These are phyloP conservation scores for Allobates femoralis DNA, from an alignment of 2,797 vertebrate genomes.

Conservation along the genomic window DNA sequence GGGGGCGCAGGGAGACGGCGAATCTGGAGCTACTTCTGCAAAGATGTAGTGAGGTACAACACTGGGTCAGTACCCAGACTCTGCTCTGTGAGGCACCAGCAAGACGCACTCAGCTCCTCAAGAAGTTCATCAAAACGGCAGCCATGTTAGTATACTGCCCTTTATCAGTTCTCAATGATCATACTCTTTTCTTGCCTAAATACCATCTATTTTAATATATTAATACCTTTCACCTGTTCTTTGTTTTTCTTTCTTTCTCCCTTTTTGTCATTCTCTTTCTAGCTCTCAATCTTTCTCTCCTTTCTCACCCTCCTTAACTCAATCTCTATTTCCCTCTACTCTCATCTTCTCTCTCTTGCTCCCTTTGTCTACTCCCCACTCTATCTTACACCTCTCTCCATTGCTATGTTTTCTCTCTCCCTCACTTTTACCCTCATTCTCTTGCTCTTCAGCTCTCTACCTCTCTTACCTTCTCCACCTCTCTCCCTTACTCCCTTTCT, in stretches of 20 bases:
- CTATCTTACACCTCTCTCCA: too few relatives aligned
- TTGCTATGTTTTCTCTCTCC: too few relatives aligned
- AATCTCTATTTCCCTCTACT: too few relatives aligned
- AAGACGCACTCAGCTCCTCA: conserved; percentile 90
- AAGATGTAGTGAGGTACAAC: conserved; percentile 94
- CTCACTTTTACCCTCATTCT: too few relatives aligned
- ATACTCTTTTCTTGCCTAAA: neutral
- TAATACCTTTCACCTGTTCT: neutral
- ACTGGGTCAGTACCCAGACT: conserved; percentile 95
- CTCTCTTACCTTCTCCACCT: too few relatives aligned
- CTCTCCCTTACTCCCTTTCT: too few relatives aligned
- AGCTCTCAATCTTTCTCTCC: too few relatives aligned
- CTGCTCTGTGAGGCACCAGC: conserved; percentile 91
- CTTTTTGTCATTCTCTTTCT: too few relatives aligned
- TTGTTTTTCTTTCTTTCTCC: neutral
- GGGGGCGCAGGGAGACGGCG: conserved; percentile 91
- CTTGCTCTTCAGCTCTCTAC: too few relatives aligned
- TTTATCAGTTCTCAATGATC: neutral
- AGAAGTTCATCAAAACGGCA: conserved; percentile 96
- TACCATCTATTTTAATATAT: neutral
- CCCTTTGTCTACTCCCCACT: too few relatives aligned
- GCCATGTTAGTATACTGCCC: conserved; percentile 84
- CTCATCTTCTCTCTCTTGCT: too few relatives aligned
- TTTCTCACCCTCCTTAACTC: too few relatives aligned
- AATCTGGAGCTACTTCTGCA: conserved; percentile 95